These are phyloP conservation scores for Alloplasta piceator DNA, from an alignment of 2,888 invertebrate genomes.

Conservation along the genomic window DNA sequence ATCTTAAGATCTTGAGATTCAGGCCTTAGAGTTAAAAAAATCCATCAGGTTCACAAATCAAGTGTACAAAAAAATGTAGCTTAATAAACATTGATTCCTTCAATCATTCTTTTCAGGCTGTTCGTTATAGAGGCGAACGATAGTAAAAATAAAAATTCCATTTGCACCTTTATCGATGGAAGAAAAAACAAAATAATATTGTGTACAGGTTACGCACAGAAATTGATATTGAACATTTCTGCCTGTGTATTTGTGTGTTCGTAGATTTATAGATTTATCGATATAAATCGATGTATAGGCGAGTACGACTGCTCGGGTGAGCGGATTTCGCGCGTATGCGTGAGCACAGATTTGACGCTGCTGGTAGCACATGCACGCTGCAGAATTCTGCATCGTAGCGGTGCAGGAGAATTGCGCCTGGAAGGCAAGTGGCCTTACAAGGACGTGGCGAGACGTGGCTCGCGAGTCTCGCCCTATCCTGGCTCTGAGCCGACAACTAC, in stretches of 20 bases:
- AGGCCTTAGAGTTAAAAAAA: no score
- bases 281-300: not conserved
- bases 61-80: no score
- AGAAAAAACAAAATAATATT: not conserved
- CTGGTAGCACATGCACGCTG: constrained; percentile 59
- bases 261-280: not conserved
- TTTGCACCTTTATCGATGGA: not conserved
- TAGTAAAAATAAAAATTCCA: no score
- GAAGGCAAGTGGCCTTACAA: constrained; percentile 83
- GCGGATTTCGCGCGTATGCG: not conserved
- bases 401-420: constrained; percentile 69
- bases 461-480: constrained; percentile 58
- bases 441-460: constrained; percentile 78
- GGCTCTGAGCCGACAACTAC: constrained; percentile 58
- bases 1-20: no score
- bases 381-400: constrained; percentile 46
- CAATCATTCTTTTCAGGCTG: no score
- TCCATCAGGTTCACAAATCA: no score
- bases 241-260: not conserved
- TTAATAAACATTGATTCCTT: no score
- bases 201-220: no score
- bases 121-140: no score
- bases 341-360: constrained; percentile 6
- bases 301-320: constrained; percentile 10
- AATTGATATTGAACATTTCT: no score